A percentile compares a stretch with the other conserved stretches of the same genome.
phyloP scores from a whole-genome alignment of 2,888 invertebrate genomes.

The Selenia dentaria region DNA sequence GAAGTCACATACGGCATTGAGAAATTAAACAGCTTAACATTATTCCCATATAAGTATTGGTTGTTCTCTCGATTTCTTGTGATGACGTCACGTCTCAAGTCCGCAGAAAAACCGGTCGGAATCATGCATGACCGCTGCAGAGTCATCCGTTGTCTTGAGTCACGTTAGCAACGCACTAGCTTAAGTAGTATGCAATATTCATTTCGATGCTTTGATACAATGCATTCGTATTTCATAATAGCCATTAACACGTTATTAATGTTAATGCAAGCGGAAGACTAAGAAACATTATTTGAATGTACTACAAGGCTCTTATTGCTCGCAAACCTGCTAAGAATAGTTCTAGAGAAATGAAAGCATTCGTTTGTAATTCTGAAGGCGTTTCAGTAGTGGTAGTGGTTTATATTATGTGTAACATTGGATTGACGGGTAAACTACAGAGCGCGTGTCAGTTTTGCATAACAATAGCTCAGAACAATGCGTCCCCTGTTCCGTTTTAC shows the following conservation, averaged over 20 bases:
- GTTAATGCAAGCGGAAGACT: slow-evolving; percentile 4
- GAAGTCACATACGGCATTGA: slow-evolving; percentile 33
- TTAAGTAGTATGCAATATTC: slow-evolving; percentile 43
- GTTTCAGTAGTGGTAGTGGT: slow-evolving; percentile 38
- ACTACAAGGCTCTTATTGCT: background rate
- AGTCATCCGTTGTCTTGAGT: slow-evolving; percentile 72
- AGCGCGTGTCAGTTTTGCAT: slow-evolving; percentile 62
- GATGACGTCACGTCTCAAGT: slow-evolving; percentile 62
- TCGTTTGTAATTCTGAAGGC: slow-evolving; percentile 43
- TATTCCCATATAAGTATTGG: slow-evolving; percentile 55
- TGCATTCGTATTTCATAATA: too few relatives aligned
- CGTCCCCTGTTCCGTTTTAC: slow-evolving; percentile 45
- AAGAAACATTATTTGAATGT: background rate
- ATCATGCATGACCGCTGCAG: slow-evolving; percentile 66
- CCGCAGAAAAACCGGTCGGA: slow-evolving; percentile 74
- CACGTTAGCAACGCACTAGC: slow-evolving; percentile 51
- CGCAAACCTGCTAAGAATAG: too few relatives aligned
- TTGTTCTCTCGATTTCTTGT: slow-evolving; percentile 47
- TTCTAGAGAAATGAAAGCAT: background rate
- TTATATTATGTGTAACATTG: slow-evolving; percentile 57
- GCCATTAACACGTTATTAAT: slow-evolving; percentile 3
- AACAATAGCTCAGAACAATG: slow-evolving; percentile 61
- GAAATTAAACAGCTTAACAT: slow-evolving; percentile 44
- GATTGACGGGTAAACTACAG: slow-evolving; percentile 53
- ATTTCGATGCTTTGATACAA: too few relatives aligned